These are phyloP conservation scores for Bombylius major DNA, from an alignment of 2,888 invertebrate species.

Conservation along the genomic window DNA sequence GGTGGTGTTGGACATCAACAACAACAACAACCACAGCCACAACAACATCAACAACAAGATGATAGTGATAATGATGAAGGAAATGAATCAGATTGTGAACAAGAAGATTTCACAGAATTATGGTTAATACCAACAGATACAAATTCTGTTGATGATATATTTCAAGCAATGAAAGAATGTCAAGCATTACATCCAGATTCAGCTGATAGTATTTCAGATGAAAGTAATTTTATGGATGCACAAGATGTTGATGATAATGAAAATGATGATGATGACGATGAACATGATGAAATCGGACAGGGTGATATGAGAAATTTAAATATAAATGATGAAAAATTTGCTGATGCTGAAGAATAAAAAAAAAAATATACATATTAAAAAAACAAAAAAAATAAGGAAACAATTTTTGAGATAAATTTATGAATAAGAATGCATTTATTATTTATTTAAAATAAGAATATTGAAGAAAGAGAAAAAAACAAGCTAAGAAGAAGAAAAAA, in stretches of 20 bases:
- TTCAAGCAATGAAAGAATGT: conserved; percentile 60
- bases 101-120: conserved; percentile 51
- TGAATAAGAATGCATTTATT: no score
- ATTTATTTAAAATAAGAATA: no score
- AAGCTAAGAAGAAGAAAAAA: no score
- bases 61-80: conserved; percentile 26
- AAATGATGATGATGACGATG: conserved; percentile 16
- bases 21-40: background rate
- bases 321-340: conserved; percentile 32
- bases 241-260: conserved; percentile 19
- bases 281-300: conserved; percentile 16
- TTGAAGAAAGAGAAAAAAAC: no score
- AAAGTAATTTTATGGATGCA: conserved; percentile 31
- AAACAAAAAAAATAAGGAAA: no score
- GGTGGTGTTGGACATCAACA: conserved; percentile 14
- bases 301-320: conserved; percentile 31
- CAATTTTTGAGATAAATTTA: no score
- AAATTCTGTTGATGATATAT: conserved; percentile 51
- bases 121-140: conserved; percentile 56
- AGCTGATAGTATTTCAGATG: conserved; percentile 40
- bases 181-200: conserved; percentile 73
- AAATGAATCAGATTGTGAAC: conserved; percentile 29
- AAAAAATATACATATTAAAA: background rate
- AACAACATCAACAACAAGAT: conserved; percentile 19
- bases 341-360: conserved; percentile 29